Evolutionary conservation across 1,140 invertebrate genomes (phyloP), one percentile per base, ranked within the genome.

Genomic region (Scaptomyza graminum): DNA sequence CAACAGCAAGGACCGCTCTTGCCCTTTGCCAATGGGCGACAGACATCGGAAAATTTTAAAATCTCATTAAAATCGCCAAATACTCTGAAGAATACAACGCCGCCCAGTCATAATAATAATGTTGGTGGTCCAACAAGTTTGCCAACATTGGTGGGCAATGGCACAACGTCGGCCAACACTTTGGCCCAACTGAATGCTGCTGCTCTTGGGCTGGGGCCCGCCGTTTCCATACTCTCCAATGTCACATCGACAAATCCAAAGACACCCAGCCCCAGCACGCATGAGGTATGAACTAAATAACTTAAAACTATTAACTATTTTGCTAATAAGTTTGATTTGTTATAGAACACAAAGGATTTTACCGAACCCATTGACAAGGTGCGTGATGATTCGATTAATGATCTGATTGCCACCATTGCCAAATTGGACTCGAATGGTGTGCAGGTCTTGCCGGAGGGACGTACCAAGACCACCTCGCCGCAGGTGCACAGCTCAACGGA

Each of bases 401-500:
- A 97, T 93, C 91, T 97, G 52, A 96, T 96, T 94, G 94, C 95
- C 43, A 96, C 96, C 15, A 97, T 97, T 79, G 95, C 95, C 28
- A 96, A 96, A 92, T 91, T 96, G 65, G 95, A 96, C 92, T 96
- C 95, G 31, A 96, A 96, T 92, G 96, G 96, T 13, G 96, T 96
- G 64, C 94, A 96, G 76, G 95, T 96, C 13, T 91, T 94, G 71
- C 93, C 94, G 2, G 94, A 94, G 69, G 92, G 92, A 13, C 93
- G 82, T 15, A 88, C 87, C 57, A 91, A 92, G 74, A 93, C 91
- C 25, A 93, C 93, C 13, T 94, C 94, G 4, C 93, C 94, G 18
- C 92, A 93, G 77, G 94, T 93, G 70, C 94, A 94, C 88, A 95
- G 94, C 87, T 94, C 93, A 65, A 95, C 94, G 28, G 93, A 94